Conservation (phyloP, 2,888 invertebrate genomes). For the Diplazon laetatorius region DNA sequence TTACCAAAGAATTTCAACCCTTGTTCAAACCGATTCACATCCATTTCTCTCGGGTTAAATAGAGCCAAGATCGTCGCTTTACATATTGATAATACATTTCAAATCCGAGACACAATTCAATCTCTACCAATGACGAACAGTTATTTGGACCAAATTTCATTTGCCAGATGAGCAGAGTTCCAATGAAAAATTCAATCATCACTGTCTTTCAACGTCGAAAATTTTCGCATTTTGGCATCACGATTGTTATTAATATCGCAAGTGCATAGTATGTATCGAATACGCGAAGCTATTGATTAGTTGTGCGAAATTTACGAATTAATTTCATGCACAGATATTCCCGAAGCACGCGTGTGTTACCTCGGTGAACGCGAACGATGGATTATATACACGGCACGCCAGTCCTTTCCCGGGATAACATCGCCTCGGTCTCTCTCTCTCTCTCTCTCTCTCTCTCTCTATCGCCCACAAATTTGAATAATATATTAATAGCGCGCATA, state of each 20-base stretch:
- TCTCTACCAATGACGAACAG: too few relatives aligned
- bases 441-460: too few relatives aligned
- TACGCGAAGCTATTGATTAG: conserved; percentile 5
- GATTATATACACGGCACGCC: background rate
- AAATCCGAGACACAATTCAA: too few relatives aligned
- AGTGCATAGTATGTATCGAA: conserved; percentile 19
- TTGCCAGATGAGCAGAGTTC: too few relatives aligned
- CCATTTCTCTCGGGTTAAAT: conserved; percentile 41
- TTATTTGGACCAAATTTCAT: too few relatives aligned
- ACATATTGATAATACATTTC: conserved; percentile 16
- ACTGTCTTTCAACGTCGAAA: background rate
- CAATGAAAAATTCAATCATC: background rate
- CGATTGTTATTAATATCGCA: conserved; percentile 30
- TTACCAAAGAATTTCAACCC: too few relatives aligned
- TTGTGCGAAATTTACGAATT: conserved; percentile 29
- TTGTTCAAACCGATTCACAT: conserved; percentile 21
- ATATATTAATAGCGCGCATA: conserved; percentile 60
- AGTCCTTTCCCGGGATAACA: conserved; percentile 42
- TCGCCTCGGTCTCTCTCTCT: conserved; percentile 35
- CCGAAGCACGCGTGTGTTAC: background rate
- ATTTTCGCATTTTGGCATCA: background rate
- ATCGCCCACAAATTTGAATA: conserved; percentile 61
- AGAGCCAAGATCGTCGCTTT: background rate
- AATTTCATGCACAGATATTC: conserved; percentile 7
- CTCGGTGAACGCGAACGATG: background rate